Evolutionary conservation across 1,140 invertebrate species (phyloP).

Genomic region (Lepidotrigona ventralis): DNA sequence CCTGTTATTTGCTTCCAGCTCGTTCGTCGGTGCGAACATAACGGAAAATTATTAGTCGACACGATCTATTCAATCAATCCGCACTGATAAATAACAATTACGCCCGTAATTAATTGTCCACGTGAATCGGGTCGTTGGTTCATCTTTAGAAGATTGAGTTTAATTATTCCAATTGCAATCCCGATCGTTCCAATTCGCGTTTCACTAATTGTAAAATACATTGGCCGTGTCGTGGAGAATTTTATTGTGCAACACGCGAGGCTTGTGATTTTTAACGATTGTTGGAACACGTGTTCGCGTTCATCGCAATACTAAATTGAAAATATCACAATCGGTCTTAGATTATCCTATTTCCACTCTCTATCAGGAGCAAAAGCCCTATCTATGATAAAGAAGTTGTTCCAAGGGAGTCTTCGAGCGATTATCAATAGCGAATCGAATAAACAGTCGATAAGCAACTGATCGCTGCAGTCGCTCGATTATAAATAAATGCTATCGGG

Average conservation of each 20-base stretch:
- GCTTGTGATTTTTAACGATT: neutral
- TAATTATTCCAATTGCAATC: neutral
- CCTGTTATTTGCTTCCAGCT: conserved; percentile 42
- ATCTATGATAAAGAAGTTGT: conserved; percentile 46
- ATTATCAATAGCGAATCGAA: conserved; percentile 43
- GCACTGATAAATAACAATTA: neutral
- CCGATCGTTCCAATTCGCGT: neutral
- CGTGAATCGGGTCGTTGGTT: neutral
- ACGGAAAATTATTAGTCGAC: neutral
- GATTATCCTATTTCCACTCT: conserved; percentile 33
- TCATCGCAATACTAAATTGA: conserved; percentile 38
- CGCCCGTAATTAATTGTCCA: neutral
- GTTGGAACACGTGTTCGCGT: neutral
- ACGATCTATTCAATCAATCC: neutral
- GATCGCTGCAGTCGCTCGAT: conserved; percentile 4
- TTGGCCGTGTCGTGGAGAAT: neutral
- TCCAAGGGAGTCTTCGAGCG: neutral
- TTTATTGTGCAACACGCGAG: neutral
- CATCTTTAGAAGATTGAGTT: neutral
- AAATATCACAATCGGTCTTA: neutral
- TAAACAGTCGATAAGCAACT: conserved; percentile 21
- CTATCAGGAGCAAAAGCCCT: conserved; percentile 44
- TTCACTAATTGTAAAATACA: neutral
- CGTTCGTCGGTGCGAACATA: neutral
- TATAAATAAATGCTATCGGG: conserved; percentile 52